phyloP scores from a whole-genome alignment of 2,888 invertebrate genomes.

The Amphipoea oculea region DNA sequence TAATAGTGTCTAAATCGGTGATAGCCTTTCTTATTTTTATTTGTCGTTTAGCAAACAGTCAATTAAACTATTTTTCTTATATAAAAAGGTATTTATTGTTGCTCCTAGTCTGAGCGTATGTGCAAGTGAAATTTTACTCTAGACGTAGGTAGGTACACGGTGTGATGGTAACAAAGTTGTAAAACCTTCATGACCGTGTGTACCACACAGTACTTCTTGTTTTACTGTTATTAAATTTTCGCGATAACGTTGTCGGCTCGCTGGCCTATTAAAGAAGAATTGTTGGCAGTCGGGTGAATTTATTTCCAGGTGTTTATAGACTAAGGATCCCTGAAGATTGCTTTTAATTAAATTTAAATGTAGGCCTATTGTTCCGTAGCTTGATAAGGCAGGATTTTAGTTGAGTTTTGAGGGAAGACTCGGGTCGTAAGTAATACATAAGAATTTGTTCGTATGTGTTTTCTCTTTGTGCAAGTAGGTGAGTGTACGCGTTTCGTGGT shows the following conservation, averaged over 20 bases:
- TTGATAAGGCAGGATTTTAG: constrained; percentile 57
- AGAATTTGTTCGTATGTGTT: constrained; percentile 29
- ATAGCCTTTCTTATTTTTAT: too few species aligned
- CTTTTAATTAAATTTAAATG: constrained; percentile 80
- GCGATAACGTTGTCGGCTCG: constrained; percentile 78
- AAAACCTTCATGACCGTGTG: constrained; percentile 58
- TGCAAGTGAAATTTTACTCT: neutral
- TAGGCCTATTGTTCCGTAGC: constrained; percentile 58
- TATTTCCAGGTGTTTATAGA: constrained; percentile 76
- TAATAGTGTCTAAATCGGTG: neutral
- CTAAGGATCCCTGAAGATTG: constrained; percentile 73
- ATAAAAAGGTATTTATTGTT: neutral
- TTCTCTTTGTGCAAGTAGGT: constrained; percentile 10
- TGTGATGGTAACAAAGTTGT: constrained; percentile 7
- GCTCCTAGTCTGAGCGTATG: neutral
- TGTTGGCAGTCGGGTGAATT: constrained; percentile 78
- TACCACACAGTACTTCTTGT: constrained; percentile 72
- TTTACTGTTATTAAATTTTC: constrained; percentile 83
- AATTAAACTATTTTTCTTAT: too few species aligned
- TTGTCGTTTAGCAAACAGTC: neutral
- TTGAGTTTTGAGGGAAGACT: constrained; percentile 57
- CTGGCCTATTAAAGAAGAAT: constrained; percentile 82
- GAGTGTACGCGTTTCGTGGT: constrained; percentile 40
- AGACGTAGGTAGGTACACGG: neutral
- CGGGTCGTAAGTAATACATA: constrained; percentile 49